Base-by-base conservation (phyloP, 2,113 vertebrate genomes). In the Lepus europaeus region DNA sequence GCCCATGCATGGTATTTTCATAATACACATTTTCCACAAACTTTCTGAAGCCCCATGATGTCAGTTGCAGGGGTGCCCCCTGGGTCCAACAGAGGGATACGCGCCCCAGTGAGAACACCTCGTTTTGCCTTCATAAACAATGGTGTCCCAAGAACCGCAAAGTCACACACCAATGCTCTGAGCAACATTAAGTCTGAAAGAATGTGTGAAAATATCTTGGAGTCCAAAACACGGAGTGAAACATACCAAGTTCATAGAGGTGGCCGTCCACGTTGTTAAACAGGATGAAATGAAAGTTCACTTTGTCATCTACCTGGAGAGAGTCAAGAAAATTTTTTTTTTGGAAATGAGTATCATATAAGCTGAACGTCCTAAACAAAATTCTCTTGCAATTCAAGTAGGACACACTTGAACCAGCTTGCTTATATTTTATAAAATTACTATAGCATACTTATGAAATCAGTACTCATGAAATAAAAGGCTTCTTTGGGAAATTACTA, bases 271-370 rank as follows among this genome's bases (percentile, higher is more conserved):
- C 98, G 12, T 98, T 99, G 96, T 99, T 98, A 96, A 99, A 99
- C 64, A 99, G 98, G 97, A 99, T 99, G 89, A 99, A 99, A 95
- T 99, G 99, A 96, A 99, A 99, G 97, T 99, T 99, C 97, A 99
- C 96, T 31, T 99, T 98, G 98, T 99, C 98, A 77, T 99, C 99
- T 73, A 98, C 98, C 99, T 99, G 97, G 82, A 51, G 76, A 90
- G 16, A 97, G 59, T 49, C 51, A 91, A 61, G 23, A 96, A 29
- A 88, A 45, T 33, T 59, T 45, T 89, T 95, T 93, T 53, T 95
- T 93, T 53, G 31, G 63, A 92, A 73, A 61, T 61, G 2, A 93
- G 6, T 69, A 59, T 82, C 84, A 81, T 29, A 78, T 29, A 78
- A 89, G 31, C 11, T 33, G 56, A 81, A 85, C 27, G 36, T 84